Conservation (phyloP, 2,888 invertebrate genomes). For the Minunthozetes semirufus region DNA sequence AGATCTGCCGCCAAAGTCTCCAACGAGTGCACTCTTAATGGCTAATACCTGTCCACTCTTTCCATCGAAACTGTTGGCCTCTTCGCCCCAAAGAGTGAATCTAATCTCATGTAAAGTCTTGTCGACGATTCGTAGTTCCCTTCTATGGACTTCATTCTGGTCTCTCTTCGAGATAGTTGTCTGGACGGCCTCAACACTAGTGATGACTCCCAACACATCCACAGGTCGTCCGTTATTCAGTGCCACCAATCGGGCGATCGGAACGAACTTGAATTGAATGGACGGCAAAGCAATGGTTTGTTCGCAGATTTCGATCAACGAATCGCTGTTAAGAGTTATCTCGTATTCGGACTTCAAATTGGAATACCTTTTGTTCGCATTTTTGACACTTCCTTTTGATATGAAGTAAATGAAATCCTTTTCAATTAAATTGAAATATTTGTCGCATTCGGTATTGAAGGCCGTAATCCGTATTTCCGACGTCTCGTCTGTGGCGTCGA, state of each 20-base stretch:
- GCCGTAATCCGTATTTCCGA: conserved; percentile 80
- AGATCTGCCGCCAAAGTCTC: conserved; percentile 74
- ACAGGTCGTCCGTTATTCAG: conserved; percentile 44
- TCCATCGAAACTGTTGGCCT: conserved; percentile 74
- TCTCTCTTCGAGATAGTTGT: conserved; percentile 65
- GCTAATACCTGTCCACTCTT: conserved; percentile 71
- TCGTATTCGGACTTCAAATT: conserved; percentile 89
- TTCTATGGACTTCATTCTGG: conserved; percentile 76
- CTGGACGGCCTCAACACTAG: conserved; percentile 62
- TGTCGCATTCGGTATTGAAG: conserved; percentile 78
- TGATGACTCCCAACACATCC: conserved; percentile 87
- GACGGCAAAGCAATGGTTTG: conserved; percentile 45
- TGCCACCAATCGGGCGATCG: conserved; percentile 46
- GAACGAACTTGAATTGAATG: conserved; percentile 48
- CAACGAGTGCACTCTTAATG: conserved; percentile 72
- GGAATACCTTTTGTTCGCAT: conserved; percentile 83
- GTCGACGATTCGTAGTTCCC: conserved; percentile 81
- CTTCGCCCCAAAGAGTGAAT: conserved; percentile 85
- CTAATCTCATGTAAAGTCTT: conserved; percentile 65
- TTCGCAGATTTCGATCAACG: conserved; percentile 55
- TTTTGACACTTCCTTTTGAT: conserved; percentile 73
- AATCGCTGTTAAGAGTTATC: conserved; percentile 74
- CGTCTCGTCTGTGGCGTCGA: conserved; percentile 85
- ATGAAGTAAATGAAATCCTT: conserved; percentile 66
- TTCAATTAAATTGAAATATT: conserved; percentile 79